These are phyloP conservation scores for Trissolcus japonicus DNA, from an alignment of 2,888 invertebrate genomes.

Conservation along the genomic window DNA sequence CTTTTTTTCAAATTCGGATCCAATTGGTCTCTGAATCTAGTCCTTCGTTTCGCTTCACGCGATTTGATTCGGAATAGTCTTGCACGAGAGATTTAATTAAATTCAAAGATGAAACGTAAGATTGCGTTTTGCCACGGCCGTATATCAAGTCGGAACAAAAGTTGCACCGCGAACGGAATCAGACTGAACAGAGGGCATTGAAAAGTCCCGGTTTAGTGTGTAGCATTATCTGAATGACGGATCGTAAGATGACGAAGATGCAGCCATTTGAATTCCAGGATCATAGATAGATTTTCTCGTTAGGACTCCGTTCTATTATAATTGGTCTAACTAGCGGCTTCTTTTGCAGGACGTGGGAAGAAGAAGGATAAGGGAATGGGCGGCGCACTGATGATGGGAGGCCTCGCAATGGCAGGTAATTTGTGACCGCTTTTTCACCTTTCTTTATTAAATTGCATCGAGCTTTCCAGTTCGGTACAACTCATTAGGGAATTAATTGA, in stretches of 20 bases:
- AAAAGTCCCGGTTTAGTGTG: constrained; percentile 20
- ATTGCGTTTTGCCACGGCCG: background rate
- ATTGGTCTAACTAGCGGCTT: constrained; percentile 43
- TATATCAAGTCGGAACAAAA: too few species aligned
- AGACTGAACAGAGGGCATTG: constrained; percentile 42
- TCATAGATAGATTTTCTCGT: constrained; percentile 31
- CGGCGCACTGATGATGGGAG: constrained; percentile 80
- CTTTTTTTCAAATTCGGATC: too few species aligned
- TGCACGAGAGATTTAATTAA: too few species aligned
- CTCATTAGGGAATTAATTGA: background rate
- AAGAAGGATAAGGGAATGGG: constrained; percentile 76
- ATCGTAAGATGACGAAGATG: constrained; percentile 33
- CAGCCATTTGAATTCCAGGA: constrained; percentile 25
- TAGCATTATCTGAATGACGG: constrained; percentile 38
- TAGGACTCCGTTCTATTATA: constrained; percentile 28
- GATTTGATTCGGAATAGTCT: too few species aligned
- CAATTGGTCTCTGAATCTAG: too few species aligned
- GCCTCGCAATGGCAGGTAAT: constrained; percentile 79
- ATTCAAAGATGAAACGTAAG: background rate
- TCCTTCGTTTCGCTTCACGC: too few species aligned
- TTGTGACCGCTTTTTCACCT: background rate
- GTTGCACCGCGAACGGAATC: constrained; percentile 25
- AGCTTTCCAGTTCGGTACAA: background rate
- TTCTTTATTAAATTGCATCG: too few species aligned
- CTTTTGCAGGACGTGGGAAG: constrained; percentile 77